phyloP scores from a whole-genome alignment of 1,140 invertebrate genomes.

The Daktulosphaira vitifoliae region DNA sequence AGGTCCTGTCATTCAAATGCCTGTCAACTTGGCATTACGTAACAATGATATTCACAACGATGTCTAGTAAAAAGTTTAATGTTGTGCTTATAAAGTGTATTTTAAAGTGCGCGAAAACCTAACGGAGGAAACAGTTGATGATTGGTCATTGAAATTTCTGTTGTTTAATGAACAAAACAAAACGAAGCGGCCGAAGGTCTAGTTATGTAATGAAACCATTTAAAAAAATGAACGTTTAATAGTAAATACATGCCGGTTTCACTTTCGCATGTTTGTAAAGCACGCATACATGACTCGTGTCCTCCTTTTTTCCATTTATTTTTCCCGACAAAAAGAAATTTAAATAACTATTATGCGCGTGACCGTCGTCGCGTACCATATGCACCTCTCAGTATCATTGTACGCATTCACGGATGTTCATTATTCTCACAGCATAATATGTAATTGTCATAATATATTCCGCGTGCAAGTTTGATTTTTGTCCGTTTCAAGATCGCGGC shows the following conservation, averaged over 20 bases:
- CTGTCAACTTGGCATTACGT: too few relatives aligned
- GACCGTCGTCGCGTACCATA: not conserved
- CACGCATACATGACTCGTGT: not conserved
- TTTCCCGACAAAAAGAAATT: not conserved
- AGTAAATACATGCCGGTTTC: conserved; percentile 19
- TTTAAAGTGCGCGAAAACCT: not conserved
- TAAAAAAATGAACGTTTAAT: conserved; percentile 5
- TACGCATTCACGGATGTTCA: too few relatives aligned
- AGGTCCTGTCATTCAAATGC: too few relatives aligned
- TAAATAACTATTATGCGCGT: conserved; percentile 8
- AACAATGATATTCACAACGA: too few relatives aligned
- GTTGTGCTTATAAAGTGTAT: too few relatives aligned
- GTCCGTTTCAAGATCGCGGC: too few relatives aligned
- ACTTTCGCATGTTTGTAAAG: conserved; percentile 20
- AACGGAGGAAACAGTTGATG: not conserved
- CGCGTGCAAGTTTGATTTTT: too few relatives aligned
- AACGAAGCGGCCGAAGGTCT: conserved; percentile 18
- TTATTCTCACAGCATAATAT: too few relatives aligned
- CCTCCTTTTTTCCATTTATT: conserved; percentile 3
- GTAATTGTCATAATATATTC: too few relatives aligned
- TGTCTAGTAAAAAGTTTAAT: too few relatives aligned
- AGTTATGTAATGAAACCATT: conserved; percentile 13
- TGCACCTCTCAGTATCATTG: not conserved
- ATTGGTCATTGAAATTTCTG: conserved; percentile 13
- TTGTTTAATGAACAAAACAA: conserved; percentile 5